Conservation (phyloP, 1,140 invertebrate genomes). For the Conopomorpha cramerella region DNA sequence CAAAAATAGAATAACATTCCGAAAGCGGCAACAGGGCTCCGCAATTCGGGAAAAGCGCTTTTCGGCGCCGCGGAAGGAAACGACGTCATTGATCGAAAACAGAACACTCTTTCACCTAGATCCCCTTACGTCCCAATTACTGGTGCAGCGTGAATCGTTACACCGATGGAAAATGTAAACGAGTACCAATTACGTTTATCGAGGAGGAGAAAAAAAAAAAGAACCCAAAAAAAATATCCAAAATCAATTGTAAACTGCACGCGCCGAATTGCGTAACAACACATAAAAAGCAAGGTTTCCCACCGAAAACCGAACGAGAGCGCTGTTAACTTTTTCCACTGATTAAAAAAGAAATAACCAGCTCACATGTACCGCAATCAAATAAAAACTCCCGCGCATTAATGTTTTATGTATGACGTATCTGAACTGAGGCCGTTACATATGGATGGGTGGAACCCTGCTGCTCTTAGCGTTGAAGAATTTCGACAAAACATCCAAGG, state of each 20-base stretch:
- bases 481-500: conserved; percentile 37
- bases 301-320: conserved; percentile 40
- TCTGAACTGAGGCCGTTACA: conserved; percentile 34
- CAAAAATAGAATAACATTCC: too few relatives aligned
- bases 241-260: conserved; percentile 15
- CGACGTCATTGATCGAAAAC: too few relatives aligned
- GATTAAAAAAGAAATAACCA: conserved; percentile 30
- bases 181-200: too few relatives aligned
- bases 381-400: conserved; percentile 51
- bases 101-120: too few relatives aligned
- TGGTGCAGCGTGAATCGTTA: too few relatives aligned
- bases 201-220: too few relatives aligned
- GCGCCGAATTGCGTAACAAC: conserved; percentile 25
- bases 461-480: conserved; percentile 32
- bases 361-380: conserved; percentile 34
- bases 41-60: too few relatives aligned
- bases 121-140: too few relatives aligned
- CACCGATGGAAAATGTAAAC: too few relatives aligned
- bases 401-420: conserved; percentile 53
- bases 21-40: too few relatives aligned
- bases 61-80: too few relatives aligned
- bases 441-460: conserved; percentile 44
- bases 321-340: conserved; percentile 40
- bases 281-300: conserved; percentile 33
- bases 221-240: conserved; percentile 2